phyloP scores from a whole-genome alignment of 2,113 vertebrate species.

The zebrafish (Danio rerio) region GRCz12tu NC_133183.1:22115001-22115500 shows the following conservation, averaged over 20 bases:
- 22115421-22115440: conserved; percentile 48
- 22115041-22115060: neutral
- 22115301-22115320: conserved; percentile 34
- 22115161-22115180: conserved; percentile 30
- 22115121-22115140: neutral
- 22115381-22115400: conserved; percentile 60
- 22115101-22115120: neutral
- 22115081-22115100: neutral
- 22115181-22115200: neutral
- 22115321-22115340: conserved; percentile 4
- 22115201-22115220: neutral
- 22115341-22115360: conserved; percentile 57
- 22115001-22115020: neutral
- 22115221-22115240: neutral
- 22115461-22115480: conserved; percentile 28
- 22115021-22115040: neutral
- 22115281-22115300: conserved; percentile 19
- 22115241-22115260: neutral
- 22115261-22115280: neutral
- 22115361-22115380: conserved; percentile 54
- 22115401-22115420: conserved; percentile 58
- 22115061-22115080: too few relatives aligned
- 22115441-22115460: conserved; percentile 27
- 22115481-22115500: conserved; percentile 8
- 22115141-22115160: conserved; percentile 18